Evolutionary conservation across 2,888 invertebrate genomes (phyloP).

Genomic region (Drosophila suboccidentalis): DNA sequence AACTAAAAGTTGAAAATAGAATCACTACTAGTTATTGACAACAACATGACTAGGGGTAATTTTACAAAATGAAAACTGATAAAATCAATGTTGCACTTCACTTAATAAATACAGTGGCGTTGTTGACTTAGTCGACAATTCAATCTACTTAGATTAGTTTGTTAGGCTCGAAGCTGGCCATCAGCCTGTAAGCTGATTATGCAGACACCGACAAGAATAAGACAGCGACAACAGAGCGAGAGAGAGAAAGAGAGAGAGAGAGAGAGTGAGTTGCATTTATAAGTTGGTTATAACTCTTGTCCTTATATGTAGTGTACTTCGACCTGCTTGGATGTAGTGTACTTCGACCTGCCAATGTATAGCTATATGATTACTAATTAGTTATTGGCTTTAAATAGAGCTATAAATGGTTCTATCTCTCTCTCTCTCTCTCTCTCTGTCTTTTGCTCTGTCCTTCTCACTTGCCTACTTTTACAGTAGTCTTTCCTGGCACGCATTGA

Average conservation of each 20-base stretch:
- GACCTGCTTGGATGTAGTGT: not conserved
- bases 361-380: not conserved
- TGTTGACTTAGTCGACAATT: constrained; percentile 15
- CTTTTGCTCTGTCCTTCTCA: not conserved
- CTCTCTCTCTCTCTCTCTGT: not conserved
- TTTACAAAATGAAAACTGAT: constrained; percentile 5
- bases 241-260: not conserved
- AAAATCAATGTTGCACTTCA: constrained; percentile 15
- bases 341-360: not conserved
- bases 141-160: constrained; percentile 41
- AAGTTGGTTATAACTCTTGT: constrained; percentile 11
- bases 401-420: not conserved
- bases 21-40: not conserved
- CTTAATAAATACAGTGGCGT: constrained; percentile 9
- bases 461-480: not conserved
- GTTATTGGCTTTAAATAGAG: not conserved
- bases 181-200: constrained; percentile 43
- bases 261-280: constrained; percentile 7
- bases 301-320: not conserved
- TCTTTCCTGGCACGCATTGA: constrained; percentile 13
- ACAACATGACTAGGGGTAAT: not conserved
- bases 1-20: not conserved
- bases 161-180: constrained; percentile 25
- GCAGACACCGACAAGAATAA: constrained; percentile 1
- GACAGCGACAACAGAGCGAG: not conserved